Conservation (phyloP, 1,140 invertebrate genomes). For the Mylabris phalerata region DNA sequence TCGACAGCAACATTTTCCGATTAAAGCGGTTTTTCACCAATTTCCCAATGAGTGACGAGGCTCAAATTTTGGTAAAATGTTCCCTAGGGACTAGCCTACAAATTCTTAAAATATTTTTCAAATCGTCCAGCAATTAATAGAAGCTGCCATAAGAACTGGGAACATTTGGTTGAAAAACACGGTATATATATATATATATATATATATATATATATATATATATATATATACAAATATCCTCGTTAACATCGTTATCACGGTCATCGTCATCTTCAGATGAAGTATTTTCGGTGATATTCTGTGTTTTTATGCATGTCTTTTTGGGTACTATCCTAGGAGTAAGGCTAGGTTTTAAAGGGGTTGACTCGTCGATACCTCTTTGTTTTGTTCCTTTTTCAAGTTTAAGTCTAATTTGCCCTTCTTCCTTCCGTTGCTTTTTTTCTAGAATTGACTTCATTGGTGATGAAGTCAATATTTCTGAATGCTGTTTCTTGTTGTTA, state of each 20-base stretch:
- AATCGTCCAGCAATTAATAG: no score
- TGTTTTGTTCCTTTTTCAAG: neutral
- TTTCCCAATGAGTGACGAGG: no score
- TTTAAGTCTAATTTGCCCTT: neutral
- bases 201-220: no score
- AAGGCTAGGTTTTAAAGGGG: neutral
- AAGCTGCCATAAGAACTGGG: no score
- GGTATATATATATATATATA: no score
- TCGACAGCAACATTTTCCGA: no score
- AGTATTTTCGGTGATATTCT: neutral
- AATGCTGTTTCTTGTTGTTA: neutral
- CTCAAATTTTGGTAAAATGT: no score
- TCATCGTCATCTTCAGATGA: neutral
- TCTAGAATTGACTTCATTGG: neutral
- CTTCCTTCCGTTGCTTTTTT: neutral
- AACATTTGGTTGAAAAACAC: no score
- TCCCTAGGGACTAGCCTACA: no score
- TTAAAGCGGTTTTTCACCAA: no score
- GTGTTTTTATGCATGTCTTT: neutral
- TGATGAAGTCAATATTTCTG: neutral
- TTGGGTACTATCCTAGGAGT: neutral
- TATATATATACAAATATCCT: neutral
- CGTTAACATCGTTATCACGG: neutral
- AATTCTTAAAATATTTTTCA: no score
- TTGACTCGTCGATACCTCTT: neutral